Evolutionary conservation across 2,113 vertebrate genomes (phyloP).

Genomic region (Pluvialis apricaria): DNA sequence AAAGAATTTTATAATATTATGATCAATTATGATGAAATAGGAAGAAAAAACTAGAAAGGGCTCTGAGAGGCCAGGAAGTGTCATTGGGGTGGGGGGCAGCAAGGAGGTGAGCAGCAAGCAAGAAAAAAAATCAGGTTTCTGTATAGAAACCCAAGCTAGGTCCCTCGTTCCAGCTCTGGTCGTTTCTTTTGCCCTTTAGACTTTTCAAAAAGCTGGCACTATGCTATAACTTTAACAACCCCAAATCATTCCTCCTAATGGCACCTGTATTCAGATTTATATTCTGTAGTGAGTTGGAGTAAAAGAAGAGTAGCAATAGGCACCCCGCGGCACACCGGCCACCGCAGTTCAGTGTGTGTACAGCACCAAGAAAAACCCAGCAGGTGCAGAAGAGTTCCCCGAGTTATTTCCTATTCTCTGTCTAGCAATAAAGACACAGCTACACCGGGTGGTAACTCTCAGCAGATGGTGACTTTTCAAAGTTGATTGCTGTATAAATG

Average conservation of each 20-base stretch:
- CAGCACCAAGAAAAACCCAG: not conserved
- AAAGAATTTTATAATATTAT: not conserved
- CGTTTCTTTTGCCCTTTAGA: not conserved
- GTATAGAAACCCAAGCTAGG: not conserved
- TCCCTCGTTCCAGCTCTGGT: not conserved
- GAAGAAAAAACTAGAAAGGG: not conserved
- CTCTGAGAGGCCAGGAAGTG: not conserved
- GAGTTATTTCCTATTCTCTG: conserved; percentile 20
- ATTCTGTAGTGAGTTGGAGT: not conserved
- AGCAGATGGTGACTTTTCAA: conserved; percentile 55
- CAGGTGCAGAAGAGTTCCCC: not conserved
- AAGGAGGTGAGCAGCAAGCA: not conserved
- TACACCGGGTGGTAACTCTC: conserved; percentile 14
- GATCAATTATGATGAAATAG: not conserved
- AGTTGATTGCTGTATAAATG: conserved; percentile 22
- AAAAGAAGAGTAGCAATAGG: not conserved
- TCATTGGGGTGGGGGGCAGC: not conserved
- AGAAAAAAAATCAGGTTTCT: not conserved
- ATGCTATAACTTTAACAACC: not conserved
- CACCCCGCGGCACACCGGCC: not conserved
- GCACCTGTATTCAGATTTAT: not conserved
- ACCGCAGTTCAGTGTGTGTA: rapidly evolving
- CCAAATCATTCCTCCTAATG: not conserved
- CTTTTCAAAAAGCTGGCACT: not conserved
- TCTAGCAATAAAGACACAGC: not conserved